Percentiles rank a stretch among this genome's conserved stretches.
phyloP scores from a whole-genome alignment of 2,888 invertebrate species.

The Eupithecia exiguata region DNA sequence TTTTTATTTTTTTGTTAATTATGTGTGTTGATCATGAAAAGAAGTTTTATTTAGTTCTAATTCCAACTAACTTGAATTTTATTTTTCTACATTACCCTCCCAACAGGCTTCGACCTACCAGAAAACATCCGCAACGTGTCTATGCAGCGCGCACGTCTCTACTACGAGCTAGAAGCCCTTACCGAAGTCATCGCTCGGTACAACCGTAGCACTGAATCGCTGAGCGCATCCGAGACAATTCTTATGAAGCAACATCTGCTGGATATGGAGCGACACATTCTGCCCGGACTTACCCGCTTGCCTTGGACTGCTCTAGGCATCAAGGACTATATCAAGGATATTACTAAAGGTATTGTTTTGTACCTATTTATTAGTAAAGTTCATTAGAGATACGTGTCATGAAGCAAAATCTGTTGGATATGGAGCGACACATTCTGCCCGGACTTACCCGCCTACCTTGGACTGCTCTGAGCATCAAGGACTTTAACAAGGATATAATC shows the following conservation, averaged over 20 bases:
- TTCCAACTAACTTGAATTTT: neutral
- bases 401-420: conserved; percentile 86
- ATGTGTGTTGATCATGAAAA: too few relatives aligned
- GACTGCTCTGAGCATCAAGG: conserved; percentile 92
- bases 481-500: conserved; percentile 84
- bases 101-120: conserved; percentile 74
- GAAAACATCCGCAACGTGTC: conserved; percentile 79
- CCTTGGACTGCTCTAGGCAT: conserved; percentile 95
- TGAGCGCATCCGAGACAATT: conserved; percentile 89
- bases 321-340: conserved; percentile 85
- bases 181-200: conserved; percentile 85
- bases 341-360: conserved; percentile 66
- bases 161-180: conserved; percentile 86
- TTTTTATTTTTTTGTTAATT: too few relatives aligned
- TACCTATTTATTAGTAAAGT: neutral
- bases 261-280: conserved; percentile 89
- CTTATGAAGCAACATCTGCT: conserved; percentile 87
- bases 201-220: conserved; percentile 85
- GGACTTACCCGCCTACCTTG: conserved; percentile 93
- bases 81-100: neutral
- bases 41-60: too few relatives aligned
- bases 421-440: conserved; percentile 90
- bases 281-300: conserved; percentile 91
- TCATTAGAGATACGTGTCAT: conserved; percentile 85
- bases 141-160: conserved; percentile 86